phyloP scores from a whole-genome alignment of 92 coral and sea anemone genomes.

The Parazoanthus swiftii region DNA sequence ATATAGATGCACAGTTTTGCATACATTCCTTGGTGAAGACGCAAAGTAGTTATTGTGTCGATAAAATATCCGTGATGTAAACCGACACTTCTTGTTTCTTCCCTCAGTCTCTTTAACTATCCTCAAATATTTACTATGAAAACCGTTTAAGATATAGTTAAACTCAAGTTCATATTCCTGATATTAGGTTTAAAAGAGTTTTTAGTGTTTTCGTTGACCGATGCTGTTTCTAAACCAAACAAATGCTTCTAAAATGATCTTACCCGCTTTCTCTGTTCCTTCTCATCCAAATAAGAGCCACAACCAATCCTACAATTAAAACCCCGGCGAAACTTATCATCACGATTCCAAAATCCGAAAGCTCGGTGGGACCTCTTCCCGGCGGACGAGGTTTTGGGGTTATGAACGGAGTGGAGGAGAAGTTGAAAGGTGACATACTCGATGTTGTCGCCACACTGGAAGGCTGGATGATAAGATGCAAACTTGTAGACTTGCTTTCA shows the following conservation, averaged over 20 bases:
- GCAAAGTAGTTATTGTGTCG: not conserved
- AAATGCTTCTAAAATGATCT: not conserved
- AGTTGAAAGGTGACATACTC: not conserved
- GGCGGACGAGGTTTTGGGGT: not conserved
- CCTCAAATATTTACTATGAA: not conserved
- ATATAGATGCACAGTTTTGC: not conserved
- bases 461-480: not conserved
- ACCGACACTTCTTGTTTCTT: not conserved
- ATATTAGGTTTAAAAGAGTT: not conserved
- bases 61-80: not conserved
- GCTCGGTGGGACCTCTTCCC: not conserved
- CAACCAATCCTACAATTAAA: constrained; percentile 8
- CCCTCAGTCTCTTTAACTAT: not conserved
- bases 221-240: constrained; percentile 2
- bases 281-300: constrained; percentile 35
- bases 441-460: not conserved
- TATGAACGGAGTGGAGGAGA: constrained; percentile 20
- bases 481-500: not conserved
- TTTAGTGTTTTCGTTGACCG: not conserved
- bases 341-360: constrained; percentile 31
- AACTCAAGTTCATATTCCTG: not conserved
- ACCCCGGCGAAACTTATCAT: constrained; percentile 28
- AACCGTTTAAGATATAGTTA: not conserved
- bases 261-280: constrained; percentile 35
- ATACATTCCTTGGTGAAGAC: constrained; percentile 39